Percentiles rank a stretch among this genome's conserved stretches.
Evolutionary conservation across 2,888 invertebrate genomes (phyloP).

Genomic region (Tenthredo distinguenda): DNA sequence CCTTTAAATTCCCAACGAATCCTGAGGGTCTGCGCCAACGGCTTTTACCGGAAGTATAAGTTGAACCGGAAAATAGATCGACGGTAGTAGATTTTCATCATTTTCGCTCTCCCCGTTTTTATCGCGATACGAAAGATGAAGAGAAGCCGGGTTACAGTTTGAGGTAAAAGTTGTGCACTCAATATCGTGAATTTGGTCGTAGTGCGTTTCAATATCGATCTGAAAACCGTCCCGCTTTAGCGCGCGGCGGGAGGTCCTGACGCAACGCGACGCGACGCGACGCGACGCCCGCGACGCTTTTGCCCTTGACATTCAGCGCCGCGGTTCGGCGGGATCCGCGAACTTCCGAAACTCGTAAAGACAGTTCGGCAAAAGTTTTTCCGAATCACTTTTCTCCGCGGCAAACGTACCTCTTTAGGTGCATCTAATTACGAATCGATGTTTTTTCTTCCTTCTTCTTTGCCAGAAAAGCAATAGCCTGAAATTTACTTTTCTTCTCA

Average conservation of each 20-base stretch:
- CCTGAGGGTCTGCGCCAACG: not conserved
- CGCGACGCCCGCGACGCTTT: constrained; percentile 58
- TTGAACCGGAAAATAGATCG: not conserved
- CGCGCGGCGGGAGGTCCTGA: constrained; percentile 21
- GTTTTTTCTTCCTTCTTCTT: not conserved
- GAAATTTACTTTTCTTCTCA: not conserved
- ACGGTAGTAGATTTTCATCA: not conserved
- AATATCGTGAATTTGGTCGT: constrained; percentile 64
- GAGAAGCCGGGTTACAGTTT: not conserved
- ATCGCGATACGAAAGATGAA: not conserved
- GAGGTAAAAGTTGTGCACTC: not conserved
- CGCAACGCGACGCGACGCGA: constrained; percentile 57
- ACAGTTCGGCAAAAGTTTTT: not conserved
- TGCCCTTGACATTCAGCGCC: constrained; percentile 70
- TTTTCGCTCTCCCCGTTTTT: not conserved
- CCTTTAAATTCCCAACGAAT: not conserved
- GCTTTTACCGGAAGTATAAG: not conserved
- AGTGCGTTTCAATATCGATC: constrained; percentile 65
- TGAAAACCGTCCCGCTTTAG: constrained; percentile 53
- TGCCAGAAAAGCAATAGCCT: not conserved
- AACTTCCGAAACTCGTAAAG: constrained; percentile 56
- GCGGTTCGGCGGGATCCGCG: constrained; percentile 59
- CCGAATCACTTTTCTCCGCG: not conserved
- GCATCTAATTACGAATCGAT: not conserved
- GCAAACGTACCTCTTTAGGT: not conserved